Percentiles rank a stretch among this genome's conserved stretches.
Conservation (phyloP, 1,140 invertebrate genomes). For the Helicoverpa armigera region DNA sequence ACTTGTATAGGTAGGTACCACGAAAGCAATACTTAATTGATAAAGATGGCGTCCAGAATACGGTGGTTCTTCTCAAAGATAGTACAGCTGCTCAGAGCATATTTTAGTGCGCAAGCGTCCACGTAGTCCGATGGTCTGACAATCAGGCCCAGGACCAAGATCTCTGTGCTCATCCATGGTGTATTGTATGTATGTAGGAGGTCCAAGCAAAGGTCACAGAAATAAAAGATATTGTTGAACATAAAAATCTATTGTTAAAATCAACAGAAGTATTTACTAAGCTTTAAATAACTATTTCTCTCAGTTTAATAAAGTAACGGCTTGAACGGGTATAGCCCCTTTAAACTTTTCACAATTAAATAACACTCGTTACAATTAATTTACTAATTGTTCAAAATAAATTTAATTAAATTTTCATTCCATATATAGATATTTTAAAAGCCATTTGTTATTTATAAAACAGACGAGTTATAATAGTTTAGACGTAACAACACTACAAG, state of each 20-base stretch:
- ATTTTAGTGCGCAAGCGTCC: too few species aligned
- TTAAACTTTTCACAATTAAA: not conserved
- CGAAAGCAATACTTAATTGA: too few species aligned
- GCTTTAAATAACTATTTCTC: not conserved
- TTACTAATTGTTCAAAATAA: too few species aligned
- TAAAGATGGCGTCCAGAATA: too few species aligned
- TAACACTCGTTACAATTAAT: too few species aligned
- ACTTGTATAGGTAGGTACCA: too few species aligned
- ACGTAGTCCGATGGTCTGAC: too few species aligned
- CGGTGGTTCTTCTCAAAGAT: too few species aligned
- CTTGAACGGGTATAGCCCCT: not conserved
- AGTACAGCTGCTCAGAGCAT: too few species aligned
- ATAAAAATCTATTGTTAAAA: slow-evolving; percentile 41
- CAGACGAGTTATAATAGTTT: not conserved
- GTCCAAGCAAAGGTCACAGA: not conserved
- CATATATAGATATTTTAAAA: not conserved
- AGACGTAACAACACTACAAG: slow-evolving; percentile 3
- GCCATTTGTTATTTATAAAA: not conserved
- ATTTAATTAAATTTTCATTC: not conserved
- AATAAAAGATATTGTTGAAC: slow-evolving; percentile 13
- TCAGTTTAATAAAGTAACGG: not conserved
- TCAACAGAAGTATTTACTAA: slow-evolving; percentile 12
- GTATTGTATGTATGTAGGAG: too few species aligned
- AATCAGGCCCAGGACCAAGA: too few species aligned
- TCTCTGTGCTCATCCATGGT: too few species aligned